phyloP scores from a whole-genome alignment of 2,797 vertebrate genomes.

The Onychomys leucogaster region DNA sequence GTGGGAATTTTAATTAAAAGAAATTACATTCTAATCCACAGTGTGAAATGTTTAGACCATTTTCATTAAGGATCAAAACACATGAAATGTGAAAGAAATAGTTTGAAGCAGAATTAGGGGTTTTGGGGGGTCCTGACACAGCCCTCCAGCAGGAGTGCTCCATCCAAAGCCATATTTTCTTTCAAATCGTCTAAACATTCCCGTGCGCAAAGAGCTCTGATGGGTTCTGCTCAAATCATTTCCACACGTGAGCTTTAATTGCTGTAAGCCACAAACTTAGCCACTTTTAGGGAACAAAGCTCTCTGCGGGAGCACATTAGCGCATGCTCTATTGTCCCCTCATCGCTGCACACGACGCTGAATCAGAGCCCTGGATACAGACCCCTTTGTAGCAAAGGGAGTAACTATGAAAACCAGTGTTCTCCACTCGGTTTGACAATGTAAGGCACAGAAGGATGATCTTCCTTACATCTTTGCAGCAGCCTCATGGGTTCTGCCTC shows the following conservation, averaged over 20 bases:
- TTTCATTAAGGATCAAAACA: background rate
- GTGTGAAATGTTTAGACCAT: background rate
- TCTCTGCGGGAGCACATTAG: background rate
- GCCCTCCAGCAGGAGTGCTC: background rate
- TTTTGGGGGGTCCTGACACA: background rate
- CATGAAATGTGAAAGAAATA: background rate
- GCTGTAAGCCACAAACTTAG: background rate
- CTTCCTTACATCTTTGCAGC: background rate
- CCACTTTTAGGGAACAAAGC: background rate
- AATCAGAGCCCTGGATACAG: background rate
- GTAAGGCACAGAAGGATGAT: background rate
- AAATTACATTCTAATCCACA: background rate
- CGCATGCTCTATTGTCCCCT: background rate
- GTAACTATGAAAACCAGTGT: background rate
- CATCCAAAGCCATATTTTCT: background rate
- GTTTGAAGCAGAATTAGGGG: background rate
- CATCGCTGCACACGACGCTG: background rate
- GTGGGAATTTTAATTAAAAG: background rate
- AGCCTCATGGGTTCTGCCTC: background rate
- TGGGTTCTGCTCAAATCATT: background rate
- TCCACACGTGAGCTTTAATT: background rate
- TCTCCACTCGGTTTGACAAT: background rate
- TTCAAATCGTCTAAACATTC: background rate
- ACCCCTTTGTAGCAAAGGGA: conserved; percentile 9
- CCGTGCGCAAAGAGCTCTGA: too few relatives aligned